Conservation (phyloP, 2,888 invertebrate species). For the Zaprionus bogoriensis region DNA sequence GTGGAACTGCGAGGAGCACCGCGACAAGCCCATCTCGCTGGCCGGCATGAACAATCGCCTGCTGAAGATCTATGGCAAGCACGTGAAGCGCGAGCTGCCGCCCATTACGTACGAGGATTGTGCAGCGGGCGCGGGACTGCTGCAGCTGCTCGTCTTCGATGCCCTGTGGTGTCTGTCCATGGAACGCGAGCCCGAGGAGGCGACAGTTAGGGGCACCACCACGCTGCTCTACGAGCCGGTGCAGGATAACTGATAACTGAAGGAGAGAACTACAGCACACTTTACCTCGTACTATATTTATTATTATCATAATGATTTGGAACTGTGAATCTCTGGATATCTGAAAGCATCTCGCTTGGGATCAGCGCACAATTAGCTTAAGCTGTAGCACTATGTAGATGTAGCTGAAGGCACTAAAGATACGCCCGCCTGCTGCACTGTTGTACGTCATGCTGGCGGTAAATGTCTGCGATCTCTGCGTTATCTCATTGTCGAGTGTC, state of each 20-base stretch:
- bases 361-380: slow-evolving; percentile 11
- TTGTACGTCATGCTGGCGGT: slow-evolving; percentile 60
- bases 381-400: slow-evolving; percentile 10
- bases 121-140: slow-evolving; percentile 34
- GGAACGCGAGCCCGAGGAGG: slow-evolving; percentile 18
- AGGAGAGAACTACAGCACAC: too few species aligned
- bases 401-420: slow-evolving; percentile 16
- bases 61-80: slow-evolving; percentile 22
- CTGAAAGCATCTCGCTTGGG: too few species aligned
- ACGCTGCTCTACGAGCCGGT: too few species aligned
- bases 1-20: slow-evolving; percentile 44
- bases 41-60: slow-evolving; percentile 22
- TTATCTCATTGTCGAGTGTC: slow-evolving; percentile 71
- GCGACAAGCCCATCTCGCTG: slow-evolving; percentile 27
- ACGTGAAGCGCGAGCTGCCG: slow-evolving; percentile 29
- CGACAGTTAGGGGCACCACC: too few species aligned
- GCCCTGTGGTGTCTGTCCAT: slow-evolving; percentile 40
- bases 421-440: background rate
- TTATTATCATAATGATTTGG: slow-evolving; percentile 11
- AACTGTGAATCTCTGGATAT: too few species aligned
- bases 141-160: slow-evolving; percentile 42
- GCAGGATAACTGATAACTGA: too few species aligned
- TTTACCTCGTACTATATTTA: slow-evolving; percentile 20
- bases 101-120: slow-evolving; percentile 48
- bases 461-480: slow-evolving; percentile 62